Evolutionary conservation across 2,888 invertebrate species (phyloP), one percentile per base, ranked within the genome.

Genomic region (Polydrusus cervinus): DNA sequence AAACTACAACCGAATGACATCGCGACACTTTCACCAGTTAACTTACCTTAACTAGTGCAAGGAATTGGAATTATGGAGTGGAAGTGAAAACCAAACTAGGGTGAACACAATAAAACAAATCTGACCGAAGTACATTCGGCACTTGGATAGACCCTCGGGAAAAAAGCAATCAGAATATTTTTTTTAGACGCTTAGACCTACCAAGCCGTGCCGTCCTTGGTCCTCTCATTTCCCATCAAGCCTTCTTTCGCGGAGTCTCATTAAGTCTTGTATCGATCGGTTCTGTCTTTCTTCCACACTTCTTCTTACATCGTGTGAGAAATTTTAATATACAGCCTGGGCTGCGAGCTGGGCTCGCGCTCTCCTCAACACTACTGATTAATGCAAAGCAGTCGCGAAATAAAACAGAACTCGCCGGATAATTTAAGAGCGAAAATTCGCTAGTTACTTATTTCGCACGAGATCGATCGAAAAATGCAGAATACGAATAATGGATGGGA

Each of bases 231-330:
- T 84, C 80, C 84, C 84, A 84, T 84, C 83, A 83, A 82, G 85
- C 85, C 84, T 86, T 86, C 86, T 86, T 86, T 86, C 84, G 85
- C 85, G 81, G 83, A 84, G 85, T 75, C 84, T 85, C 85, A 84
- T 85, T 84, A 84, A 84, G 84, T 84, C 84, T 83, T 84, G 83
- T 85, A 85, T 85, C 85, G 85, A 85, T 84, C 85, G 83, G 81
- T 76, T 78, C 80, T 79, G 81, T 84, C 85, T 84, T 85, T 86
- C 86, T 86, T 86, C 84, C 82, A 83, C 83, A 83, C 81, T 83
- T 84, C 83, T 83, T 83, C 83, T 83, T 83, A 83, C 82, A 81
- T 82, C 85, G 86, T 86, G 85, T 85, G 86, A 85, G 86, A 86
- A 81, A 85, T 86, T 86, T 86, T 86, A 86, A 85, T 86, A 86